A percentile compares a stretch with the other conserved stretches of the same genome.
Evolutionary conservation across 2,797 vertebrate genomes (phyloP).

Genomic region (Periophthalmus magnuspinnatus): DNA sequence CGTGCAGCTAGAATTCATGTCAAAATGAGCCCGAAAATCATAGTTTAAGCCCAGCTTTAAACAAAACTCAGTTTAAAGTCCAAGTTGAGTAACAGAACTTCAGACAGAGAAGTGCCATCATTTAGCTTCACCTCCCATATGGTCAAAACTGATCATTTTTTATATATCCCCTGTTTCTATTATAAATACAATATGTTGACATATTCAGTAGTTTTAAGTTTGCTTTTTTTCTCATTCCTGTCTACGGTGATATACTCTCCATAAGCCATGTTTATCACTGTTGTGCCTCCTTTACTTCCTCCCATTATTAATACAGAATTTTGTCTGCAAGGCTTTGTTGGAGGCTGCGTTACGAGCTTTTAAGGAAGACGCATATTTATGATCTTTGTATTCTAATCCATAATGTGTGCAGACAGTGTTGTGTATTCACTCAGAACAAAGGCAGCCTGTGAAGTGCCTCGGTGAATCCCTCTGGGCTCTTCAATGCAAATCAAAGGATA

Average conservation of each 20-base stretch:
- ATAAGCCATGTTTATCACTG: neutral
- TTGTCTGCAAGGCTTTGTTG: neutral
- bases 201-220: neutral
- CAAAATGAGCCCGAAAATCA: too few species aligned
- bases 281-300: neutral
- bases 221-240: neutral
- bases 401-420: conserved; percentile 12
- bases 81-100: too few species aligned
- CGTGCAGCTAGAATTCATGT: too few species aligned
- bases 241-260: neutral
- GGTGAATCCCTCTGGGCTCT: neutral
- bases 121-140: too few species aligned
- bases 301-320: neutral
- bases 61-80: too few species aligned
- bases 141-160: too few species aligned
- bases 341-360: neutral
- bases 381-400: neutral
- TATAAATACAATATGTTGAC: neutral
- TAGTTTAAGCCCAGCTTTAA: too few species aligned
- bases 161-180: too few species aligned
- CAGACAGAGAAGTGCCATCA: too few species aligned
- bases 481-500: neutral
- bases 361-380: neutral
- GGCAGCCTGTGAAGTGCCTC: conserved; percentile 1
- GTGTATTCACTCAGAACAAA: conserved; percentile 14